Evolutionary conservation across 2,888 invertebrate species (phyloP).

Genomic region (Pristionchus exspectatus): DNA sequence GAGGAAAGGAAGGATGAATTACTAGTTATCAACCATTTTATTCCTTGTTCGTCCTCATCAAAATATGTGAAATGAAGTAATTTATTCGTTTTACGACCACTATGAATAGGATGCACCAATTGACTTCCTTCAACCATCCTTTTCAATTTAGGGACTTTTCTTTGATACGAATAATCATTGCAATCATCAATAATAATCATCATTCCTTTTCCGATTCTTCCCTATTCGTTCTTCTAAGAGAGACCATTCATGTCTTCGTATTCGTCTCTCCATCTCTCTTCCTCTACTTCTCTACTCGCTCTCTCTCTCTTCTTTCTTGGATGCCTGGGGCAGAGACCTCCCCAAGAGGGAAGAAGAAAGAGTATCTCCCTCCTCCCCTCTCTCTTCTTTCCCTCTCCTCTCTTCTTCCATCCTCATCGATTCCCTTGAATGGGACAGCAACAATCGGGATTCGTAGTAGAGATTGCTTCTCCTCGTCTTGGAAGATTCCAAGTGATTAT

Average conservation of each 20-base stretch:
- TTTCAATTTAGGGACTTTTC: not conserved
- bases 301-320: not conserved
- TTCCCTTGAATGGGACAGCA: constrained; percentile 70
- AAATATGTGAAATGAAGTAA: constrained; percentile 15
- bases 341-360: constrained; percentile 50
- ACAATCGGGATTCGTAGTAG: constrained; percentile 75
- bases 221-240: not conserved
- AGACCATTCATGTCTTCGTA: constrained; percentile 33
- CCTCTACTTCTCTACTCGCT: not conserved
- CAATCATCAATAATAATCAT: not conserved
- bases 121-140: not conserved
- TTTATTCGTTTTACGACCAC: not conserved
- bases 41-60: not conserved
- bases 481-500: constrained; percentile 73
- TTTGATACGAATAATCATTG: constrained; percentile 1
- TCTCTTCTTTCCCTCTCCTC: not conserved
- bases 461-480: constrained; percentile 72
- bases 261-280: constrained; percentile 37
- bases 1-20: not conserved
- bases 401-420: not conserved
- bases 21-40: not conserved
- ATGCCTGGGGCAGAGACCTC: constrained; percentile 39
- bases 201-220: not conserved
- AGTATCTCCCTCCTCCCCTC: not conserved
- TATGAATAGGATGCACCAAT: not conserved